Evolutionary conservation across 1,140 invertebrate genomes (phyloP), one percentile per base, ranked within the genome.

Genomic region (Caenorhabditis remanei): DNA sequence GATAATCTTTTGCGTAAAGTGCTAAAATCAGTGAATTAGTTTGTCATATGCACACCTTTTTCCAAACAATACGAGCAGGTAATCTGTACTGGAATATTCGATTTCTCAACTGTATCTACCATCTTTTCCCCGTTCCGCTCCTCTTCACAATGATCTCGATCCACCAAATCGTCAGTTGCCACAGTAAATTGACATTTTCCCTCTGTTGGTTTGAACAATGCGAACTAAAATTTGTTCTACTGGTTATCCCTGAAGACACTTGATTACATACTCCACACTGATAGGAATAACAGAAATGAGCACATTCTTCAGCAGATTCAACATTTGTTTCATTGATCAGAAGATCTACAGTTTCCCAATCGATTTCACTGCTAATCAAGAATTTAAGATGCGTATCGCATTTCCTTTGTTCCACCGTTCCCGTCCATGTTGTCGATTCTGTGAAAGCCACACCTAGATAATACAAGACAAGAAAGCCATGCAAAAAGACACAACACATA

Each of bases 281-380:
- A 24, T 71, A 41, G 2, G 56, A 46, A 43, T 87, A 87, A 21
- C 86, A 87, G 2, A 55, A 9, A 16, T 53, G 55, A 53, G 82
- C 86, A 58, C 86, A 87, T 14, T 87, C 86, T 48, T 82, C 65
- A n/a, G 86, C 55, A 1, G 86, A 84, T 24, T 50, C 50, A 9
- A 63, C 86, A 1, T 21, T 41, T 40, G 58, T 87, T 32, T 41
- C 19, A 82, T 87, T 87, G 9, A 87, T 58, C 11, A 87, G 86
- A 3, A 87, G 63, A 40, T 87, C 79, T 6, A 87, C 86, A 11
- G 86, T 87, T 46, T 87, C 86, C 79, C 55, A 87, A 32, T 87
- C 86, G 41, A 87, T 61, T 48, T 71, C 16, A 48, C 56, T 56
- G 21, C 53, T 48, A 43, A 82, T 58, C 48, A 83, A 58, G 86